Percentiles rank a stretch among this genome's conserved stretches.
Conservation (phyloP, 2,888 invertebrate species). For the Dynastes grantii region DNA sequence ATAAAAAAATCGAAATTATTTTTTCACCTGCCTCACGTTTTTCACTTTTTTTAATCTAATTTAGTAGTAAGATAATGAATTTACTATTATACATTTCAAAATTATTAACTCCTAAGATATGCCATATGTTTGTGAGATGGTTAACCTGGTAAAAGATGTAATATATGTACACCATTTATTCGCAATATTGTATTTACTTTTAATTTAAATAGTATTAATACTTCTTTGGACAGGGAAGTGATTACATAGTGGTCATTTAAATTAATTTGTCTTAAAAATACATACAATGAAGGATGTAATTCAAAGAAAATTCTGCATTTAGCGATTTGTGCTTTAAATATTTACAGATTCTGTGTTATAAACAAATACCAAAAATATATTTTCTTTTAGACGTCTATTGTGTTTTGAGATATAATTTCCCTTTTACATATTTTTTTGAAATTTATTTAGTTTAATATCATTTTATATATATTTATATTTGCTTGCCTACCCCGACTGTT, state of each 20-base stretch:
- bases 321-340: conserved; percentile 45
- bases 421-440: conserved; percentile 1
- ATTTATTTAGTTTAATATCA: neutral
- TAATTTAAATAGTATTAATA: conserved; percentile 41
- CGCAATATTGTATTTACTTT: conserved; percentile 23
- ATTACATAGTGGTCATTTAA: conserved; percentile 9
- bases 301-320: conserved; percentile 44
- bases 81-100: neutral
- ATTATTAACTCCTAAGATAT: conserved; percentile 6
- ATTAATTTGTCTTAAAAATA: conserved; percentile 8
- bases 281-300: neutral
- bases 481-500: too few relatives aligned
- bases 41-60: neutral
- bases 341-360: conserved; percentile 31
- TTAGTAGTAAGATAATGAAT: conserved; percentile 2
- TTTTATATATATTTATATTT: neutral
- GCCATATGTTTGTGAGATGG: neutral
- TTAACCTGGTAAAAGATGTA: conserved; percentile 32
- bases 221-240: neutral
- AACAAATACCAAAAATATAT: conserved; percentile 39
- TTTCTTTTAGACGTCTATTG: conserved; percentile 37
- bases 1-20: neutral
- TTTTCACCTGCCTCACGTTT: neutral
- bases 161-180: conserved; percentile 24
- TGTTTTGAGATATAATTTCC: conserved; percentile 34